Base-by-base conservation (phyloP, 2,113 vertebrate genomes). In the Rhodinocichla rosea region DNA sequence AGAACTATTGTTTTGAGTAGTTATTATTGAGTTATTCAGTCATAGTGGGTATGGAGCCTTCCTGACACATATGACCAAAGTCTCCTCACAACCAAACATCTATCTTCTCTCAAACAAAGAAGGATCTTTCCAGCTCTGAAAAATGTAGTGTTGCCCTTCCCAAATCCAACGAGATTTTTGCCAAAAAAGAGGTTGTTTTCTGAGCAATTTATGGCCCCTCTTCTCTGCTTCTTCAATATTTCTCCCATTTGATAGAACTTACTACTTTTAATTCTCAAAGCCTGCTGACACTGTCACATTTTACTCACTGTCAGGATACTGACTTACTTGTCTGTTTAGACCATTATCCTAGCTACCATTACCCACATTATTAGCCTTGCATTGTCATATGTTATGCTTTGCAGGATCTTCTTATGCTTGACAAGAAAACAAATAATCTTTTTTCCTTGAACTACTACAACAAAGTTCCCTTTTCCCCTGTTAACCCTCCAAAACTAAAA, bases 131-230 rank as follows among this genome's bases (percentile, higher is more conserved):
- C 62, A 73, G 21, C 24, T 83, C 42, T 74, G 64, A 70, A 10
- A 67, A 77, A 89, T n/a, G 9, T 20, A 63, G 23, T 42, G 16
- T 44, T 75, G 44, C 26, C 56, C n/a, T 81, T 78, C 33, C 35
- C 19, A 19, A 60, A 78, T 18, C 47, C 64, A 70, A 24, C 16
- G 19, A 56, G 30, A 44, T 11, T 71, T 20, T 27, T 89, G 30
- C 30, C 47, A 81, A 37, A 88, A n/a, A 65, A 47, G 42, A n/a
- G 6, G 47, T 23, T 67, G 50, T 59, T 83, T 84, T 68, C 76
- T 81, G 60, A 78, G n/a, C 28, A 92, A 75, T 88, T 93, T 52
- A 89, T 81, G 52, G 39, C 35, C 28, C 89, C 44, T 56, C 52
- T 87, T 73, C 63, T 47, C 83, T 87, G 47, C 15, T 57, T 95